phyloP scores from a whole-genome alignment of 2,888 invertebrate species.

The Phyto melanocephala region DNA sequence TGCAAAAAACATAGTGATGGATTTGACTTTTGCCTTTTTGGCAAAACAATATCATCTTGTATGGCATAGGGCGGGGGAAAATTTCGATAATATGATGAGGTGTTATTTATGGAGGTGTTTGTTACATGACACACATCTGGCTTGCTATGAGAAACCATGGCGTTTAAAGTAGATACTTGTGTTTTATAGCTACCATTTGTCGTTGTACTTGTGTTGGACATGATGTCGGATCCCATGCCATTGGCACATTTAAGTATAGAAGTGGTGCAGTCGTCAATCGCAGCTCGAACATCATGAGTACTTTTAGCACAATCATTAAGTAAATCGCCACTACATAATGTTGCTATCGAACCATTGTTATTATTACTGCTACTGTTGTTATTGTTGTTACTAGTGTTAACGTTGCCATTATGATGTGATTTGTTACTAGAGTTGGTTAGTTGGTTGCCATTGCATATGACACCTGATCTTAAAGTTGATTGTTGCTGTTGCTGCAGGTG shows the following conservation, averaged over 20 bases:
- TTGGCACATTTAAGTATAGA: constrained; percentile 77
- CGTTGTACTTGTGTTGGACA: constrained; percentile 63
- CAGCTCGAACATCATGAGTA: constrained; percentile 69
- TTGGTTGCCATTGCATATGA: constrained; percentile 59
- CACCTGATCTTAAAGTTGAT: constrained; percentile 48
- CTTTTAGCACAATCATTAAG: constrained; percentile 72
- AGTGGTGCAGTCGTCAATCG: constrained; percentile 77
- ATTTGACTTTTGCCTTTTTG: constrained; percentile 73
- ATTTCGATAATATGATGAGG: constrained; percentile 63
- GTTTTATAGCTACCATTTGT: constrained; percentile 59
- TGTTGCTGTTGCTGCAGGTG: constrained; percentile 64
- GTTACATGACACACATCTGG: constrained; percentile 72
- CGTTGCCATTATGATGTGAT: constrained; percentile 52
- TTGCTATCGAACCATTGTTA: constrained; percentile 68
- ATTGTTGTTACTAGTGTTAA: constrained; percentile 59
- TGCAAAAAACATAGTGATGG: constrained; percentile 73
- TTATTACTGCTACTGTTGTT: constrained; percentile 64
- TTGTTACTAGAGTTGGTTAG: constrained; percentile 22
- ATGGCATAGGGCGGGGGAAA: constrained; percentile 69
- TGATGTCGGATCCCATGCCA: constrained; percentile 68
- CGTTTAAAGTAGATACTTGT: constrained; percentile 60
- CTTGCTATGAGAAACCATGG: constrained; percentile 66
- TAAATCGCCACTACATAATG: constrained; percentile 72
- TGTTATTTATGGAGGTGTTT: constrained; percentile 64
- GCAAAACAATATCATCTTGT: constrained; percentile 73